A percentile compares a stretch with the other conserved stretches of the same genome.
phyloP scores from a whole-genome alignment of 2,113 vertebrate species.

The Oceanites oceanicus region DNA sequence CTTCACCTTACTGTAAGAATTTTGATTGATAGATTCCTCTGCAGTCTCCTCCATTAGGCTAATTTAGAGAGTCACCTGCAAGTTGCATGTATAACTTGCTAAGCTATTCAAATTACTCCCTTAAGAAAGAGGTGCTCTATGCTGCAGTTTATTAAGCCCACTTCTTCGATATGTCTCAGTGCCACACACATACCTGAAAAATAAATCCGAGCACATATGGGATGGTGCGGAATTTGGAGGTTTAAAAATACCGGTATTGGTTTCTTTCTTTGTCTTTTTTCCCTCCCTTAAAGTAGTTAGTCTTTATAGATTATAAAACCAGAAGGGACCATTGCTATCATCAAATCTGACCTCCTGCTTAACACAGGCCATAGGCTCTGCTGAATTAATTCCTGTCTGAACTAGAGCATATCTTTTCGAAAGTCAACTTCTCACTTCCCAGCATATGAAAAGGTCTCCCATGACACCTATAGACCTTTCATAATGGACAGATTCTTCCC shows the following conservation, averaged over 20 bases:
- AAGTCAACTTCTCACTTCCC: slow-evolving; percentile 69
- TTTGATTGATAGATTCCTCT: slow-evolving; percentile 13
- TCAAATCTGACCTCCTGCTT: slow-evolving; percentile 62
- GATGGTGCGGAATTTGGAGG: background rate
- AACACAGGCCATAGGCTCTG: slow-evolving; percentile 29
- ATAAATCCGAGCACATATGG: background rate
- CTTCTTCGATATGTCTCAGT: background rate
- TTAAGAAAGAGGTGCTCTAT: background rate
- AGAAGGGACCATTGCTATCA: slow-evolving; percentile 19
- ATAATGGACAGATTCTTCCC: slow-evolving; percentile 50
- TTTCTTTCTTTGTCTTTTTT: background rate
- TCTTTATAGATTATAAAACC: slow-evolving; percentile 54
- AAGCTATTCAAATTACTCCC: slow-evolving; percentile 24
- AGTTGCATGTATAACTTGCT: slow-evolving; percentile 17
- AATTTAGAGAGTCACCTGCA: slow-evolving; percentile 21
- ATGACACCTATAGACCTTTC: slow-evolving; percentile 49
- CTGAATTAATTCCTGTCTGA: slow-evolving; percentile 64
- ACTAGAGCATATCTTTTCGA: slow-evolving; percentile 54
- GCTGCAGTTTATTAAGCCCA: background rate
- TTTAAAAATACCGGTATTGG: background rate
- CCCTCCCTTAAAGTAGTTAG: background rate
- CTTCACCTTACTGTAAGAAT: background rate
- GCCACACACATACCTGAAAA: background rate
- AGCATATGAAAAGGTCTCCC: slow-evolving; percentile 59
- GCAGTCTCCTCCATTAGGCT: slow-evolving; percentile 23